Percentiles rank a stretch among this genome's conserved stretches.
Evolutionary conservation across 2,797 vertebrate species (phyloP).

Genomic region (Salmo trutta): DNA sequence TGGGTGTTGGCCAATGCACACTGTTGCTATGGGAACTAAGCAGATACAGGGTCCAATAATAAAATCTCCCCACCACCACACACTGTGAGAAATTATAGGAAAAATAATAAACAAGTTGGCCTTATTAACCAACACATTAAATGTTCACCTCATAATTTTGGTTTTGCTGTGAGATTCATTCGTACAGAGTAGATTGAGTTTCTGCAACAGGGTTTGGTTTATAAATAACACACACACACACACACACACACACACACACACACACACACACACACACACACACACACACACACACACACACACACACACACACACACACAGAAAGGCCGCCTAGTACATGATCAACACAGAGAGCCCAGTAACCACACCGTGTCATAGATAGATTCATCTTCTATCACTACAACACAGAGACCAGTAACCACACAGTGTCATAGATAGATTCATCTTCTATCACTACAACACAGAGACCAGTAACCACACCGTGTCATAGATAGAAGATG

Average conservation of each 20-base stretch:
- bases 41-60: slow-evolving; percentile 6
- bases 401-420: too few relatives aligned
- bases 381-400: too few relatives aligned
- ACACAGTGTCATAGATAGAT: too few relatives aligned
- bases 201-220: background rate
- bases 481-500: too few relatives aligned
- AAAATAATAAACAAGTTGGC: background rate
- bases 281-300: background rate
- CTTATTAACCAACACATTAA: background rate
- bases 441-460: too few relatives aligned
- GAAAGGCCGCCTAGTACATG: background rate
- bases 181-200: background rate
- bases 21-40: slow-evolving; percentile 29
- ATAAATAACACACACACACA: background rate
- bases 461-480: too few relatives aligned
- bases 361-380: too few relatives aligned
- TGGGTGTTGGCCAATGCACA: background rate
- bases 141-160: background rate
- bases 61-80: slow-evolving; percentile 1
- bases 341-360: background rate
- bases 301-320: background rate
- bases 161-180: background rate
- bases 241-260: background rate
- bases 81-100: slow-evolving; percentile 3
- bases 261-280: background rate